Base-by-base conservation (phyloP, 2,888 invertebrate genomes). In the Cephus nigrinus region DNA sequence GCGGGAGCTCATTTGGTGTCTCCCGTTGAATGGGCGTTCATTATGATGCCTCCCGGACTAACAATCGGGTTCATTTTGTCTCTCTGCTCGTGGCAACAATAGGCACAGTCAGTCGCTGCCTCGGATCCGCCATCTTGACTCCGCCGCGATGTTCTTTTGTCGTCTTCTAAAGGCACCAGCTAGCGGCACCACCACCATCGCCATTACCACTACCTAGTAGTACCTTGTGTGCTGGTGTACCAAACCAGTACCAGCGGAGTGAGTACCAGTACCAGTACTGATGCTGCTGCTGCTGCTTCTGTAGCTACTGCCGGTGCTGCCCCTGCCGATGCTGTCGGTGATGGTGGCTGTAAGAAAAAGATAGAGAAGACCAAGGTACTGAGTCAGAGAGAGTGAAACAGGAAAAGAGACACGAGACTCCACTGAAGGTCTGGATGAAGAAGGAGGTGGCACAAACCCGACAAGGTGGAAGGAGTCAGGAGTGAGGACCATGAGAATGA, bases 41-140 rank as follows among this genome's bases (percentile, higher is more conserved):
- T 90, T 89, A 90, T 90, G 88, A 90, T 89, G 89, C 90, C 88
- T 86, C 87, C 88, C 85, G 89, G 88, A 88, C 88, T 88, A 89
- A 90, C 90, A 90, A 90, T 90, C 89, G 88, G 87, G 89, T 90
- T 90, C 90, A 90, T 90, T 90, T 90, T 90, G 89, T 90, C 90
- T 89, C 90, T 88, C 88, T 87, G 88, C 88, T 89, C 86, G 85
- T 83, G 87, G 85, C 86, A 88, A 90, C 89, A 90, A 90, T 90
- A 82, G 78, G 77, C 80, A 80, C 80, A 79, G 81, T 84, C 83
- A 79, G 80, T 80, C 80, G 81, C 84, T 86, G 80, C 85, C 84
- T 84, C 83, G 83, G 83, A 85, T 85, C 87, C 89, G 89, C 90
- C 90, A 89, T 90, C 89, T 90, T 90, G 89, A 88, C 88, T 89